These are phyloP conservation scores for Hylia prasina DNA, from an alignment of 2,113 vertebrate species.

Conservation along the genomic window DNA sequence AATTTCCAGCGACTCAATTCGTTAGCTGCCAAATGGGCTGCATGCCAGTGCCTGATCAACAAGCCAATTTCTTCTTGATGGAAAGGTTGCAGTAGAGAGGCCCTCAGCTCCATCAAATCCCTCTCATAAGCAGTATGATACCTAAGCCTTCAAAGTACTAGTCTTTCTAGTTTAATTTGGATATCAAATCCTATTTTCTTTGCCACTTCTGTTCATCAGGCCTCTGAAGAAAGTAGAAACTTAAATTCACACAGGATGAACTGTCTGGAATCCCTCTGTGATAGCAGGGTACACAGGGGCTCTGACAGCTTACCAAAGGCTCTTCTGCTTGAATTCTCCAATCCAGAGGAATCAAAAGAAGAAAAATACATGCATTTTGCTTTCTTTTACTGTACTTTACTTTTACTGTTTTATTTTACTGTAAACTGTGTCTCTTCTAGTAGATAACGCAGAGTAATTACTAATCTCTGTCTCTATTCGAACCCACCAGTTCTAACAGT, in stretches of 20 bases:
- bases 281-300: not conserved
- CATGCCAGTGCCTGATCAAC: conserved; percentile 41
- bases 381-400: no score
- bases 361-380: not conserved
- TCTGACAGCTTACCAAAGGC: not conserved
- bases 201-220: not conserved
- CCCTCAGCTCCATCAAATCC: not conserved
- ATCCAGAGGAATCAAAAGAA: not conserved
- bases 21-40: conserved; percentile 61
- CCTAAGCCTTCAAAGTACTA: conserved; percentile 40
- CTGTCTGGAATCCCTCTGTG: not conserved
- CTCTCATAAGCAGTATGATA: not conserved
- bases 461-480: not conserved
- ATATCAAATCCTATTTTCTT: not conserved
- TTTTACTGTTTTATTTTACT: not conserved
- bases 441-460: not conserved
- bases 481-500: not conserved
- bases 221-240: not conserved
- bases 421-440: not conserved
- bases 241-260: not conserved
- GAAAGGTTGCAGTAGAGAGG: conserved; percentile 50
- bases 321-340: not conserved
- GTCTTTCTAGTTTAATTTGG: conserved; percentile 12
- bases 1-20: conserved; percentile 66
- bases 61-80: conserved; percentile 58